These are phyloP conservation scores for Loris lydekkerianus DNA, from an alignment of 2,797 vertebrate genomes.

Conservation along the genomic window DNA sequence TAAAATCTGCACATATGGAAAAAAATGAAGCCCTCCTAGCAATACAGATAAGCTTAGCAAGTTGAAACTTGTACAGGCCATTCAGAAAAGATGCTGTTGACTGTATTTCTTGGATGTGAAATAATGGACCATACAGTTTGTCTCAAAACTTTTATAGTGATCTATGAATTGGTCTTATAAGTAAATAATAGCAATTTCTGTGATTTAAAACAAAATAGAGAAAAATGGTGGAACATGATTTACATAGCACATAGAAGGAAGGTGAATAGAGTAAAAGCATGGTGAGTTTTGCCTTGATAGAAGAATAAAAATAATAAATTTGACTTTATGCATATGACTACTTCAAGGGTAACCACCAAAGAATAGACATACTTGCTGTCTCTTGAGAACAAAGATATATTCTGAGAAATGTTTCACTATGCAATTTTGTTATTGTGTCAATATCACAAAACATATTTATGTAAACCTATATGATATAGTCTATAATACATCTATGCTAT, in stretches of 20 bases:
- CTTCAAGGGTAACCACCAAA: neutral
- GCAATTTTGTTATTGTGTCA: neutral
- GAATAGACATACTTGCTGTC: neutral
- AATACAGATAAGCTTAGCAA: too few species aligned
- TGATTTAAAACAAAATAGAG: neutral
- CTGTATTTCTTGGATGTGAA: too few species aligned
- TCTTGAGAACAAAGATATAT: neutral
- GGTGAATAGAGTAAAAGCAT: neutral
- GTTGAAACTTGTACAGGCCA: too few species aligned
- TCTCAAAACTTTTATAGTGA: too few species aligned
- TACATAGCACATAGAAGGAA: neutral
- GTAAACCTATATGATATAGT: too few species aligned
- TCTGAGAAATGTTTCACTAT: neutral
- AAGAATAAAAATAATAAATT: neutral
- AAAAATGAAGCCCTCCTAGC: too few species aligned
- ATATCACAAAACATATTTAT: neutral
- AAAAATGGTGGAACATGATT: neutral
- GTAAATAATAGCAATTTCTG: neutral
- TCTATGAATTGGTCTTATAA: neutral
- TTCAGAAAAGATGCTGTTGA: too few species aligned
- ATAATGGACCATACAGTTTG: too few species aligned
- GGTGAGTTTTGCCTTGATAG: neutral
- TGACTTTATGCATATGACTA: neutral
- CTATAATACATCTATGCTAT: neutral
- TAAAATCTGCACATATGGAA: too few species aligned